phyloP scores from a whole-genome alignment of 2,113 vertebrate species.

The Struthio camelus region DNA sequence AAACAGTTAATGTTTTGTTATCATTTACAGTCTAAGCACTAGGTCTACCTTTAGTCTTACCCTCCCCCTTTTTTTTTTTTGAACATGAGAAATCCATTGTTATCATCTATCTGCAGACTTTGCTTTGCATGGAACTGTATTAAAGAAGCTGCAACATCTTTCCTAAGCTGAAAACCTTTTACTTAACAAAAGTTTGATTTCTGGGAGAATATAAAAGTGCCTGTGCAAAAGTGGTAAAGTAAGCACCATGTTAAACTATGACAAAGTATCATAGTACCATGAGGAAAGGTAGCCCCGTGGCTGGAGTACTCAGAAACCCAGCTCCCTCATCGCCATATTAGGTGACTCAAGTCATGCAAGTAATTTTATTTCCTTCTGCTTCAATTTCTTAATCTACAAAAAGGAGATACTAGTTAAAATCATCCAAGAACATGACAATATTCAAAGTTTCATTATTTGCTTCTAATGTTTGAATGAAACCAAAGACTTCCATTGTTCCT shows the following conservation, averaged over 20 bases:
- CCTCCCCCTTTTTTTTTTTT: not conserved
- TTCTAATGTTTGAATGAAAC: not conserved
- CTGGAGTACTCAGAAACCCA: not conserved
- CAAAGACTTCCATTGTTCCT: not conserved
- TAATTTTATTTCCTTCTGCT: not conserved
- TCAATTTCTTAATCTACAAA: conserved; percentile 1
- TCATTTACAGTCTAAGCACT: not conserved
- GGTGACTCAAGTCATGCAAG: not conserved
- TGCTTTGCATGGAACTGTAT: not conserved
- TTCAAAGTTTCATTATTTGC: not conserved
- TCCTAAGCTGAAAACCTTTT: not conserved
- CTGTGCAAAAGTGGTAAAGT: not conserved
- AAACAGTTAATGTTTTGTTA: not conserved
- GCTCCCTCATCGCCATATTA: not conserved
- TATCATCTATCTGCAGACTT: not conserved
- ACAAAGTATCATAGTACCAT: not conserved
- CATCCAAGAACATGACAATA: not conserved
- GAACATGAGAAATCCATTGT: not conserved
- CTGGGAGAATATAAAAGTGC: not conserved
- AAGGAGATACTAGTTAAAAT: not conserved
- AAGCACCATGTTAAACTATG: not conserved
- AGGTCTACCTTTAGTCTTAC: not conserved
- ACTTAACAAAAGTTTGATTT: not conserved
- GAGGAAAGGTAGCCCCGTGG: not conserved
- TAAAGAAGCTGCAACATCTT: not conserved